Conservation (phyloP, 2,797 vertebrate species). For the Acanthis flammea region DNA sequence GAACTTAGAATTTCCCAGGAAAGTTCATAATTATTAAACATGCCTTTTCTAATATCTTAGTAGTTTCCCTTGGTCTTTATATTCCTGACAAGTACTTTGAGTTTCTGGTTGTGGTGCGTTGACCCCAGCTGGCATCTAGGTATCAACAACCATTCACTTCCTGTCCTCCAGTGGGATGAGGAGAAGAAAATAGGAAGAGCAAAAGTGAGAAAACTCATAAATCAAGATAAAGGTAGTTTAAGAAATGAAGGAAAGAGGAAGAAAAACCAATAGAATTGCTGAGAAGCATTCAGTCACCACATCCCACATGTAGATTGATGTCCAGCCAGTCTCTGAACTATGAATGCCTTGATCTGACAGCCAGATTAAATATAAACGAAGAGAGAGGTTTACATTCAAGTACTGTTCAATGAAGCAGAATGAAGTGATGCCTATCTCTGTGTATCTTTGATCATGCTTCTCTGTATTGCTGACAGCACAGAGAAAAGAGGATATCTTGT, state of each 20-base stretch:
- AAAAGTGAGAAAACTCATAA: neutral
- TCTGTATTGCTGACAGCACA: neutral
- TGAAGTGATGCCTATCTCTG: neutral
- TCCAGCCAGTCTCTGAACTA: neutral
- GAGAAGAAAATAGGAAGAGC: neutral
- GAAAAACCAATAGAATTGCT: neutral
- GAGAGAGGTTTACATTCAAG: neutral
- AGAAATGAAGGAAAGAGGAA: neutral
- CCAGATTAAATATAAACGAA: neutral
- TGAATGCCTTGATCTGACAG: neutral
- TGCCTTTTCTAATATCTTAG: neutral
- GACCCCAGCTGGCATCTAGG: neutral
- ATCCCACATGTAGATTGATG: neutral
- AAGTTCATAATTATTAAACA: neutral
- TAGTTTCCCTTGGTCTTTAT: neutral
- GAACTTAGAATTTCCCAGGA: neutral
- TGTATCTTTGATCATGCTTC: neutral
- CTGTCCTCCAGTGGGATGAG: neutral
- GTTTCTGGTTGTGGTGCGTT: neutral
- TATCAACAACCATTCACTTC: neutral
- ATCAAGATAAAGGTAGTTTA: neutral
- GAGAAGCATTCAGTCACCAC: neutral
- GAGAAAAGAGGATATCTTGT: neutral
- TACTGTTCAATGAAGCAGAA: neutral
- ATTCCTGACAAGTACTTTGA: neutral